A percentile compares a stretch with the other conserved stretches of the same genome.
Conservation (phyloP, 2,113 vertebrate genomes). For the Dasyornis broadbenti region DNA sequence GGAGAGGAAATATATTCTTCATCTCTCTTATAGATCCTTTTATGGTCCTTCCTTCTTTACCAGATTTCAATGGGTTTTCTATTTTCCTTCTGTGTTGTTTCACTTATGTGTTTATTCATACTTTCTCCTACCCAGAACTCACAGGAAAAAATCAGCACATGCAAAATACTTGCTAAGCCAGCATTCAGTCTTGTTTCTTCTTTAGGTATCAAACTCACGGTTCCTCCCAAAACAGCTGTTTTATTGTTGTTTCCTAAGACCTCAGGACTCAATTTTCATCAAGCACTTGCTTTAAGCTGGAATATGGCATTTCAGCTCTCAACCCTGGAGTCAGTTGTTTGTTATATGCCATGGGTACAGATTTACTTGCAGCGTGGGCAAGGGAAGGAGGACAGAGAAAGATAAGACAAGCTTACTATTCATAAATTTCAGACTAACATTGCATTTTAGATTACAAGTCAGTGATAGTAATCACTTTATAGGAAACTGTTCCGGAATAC, state of each 20-base stretch:
- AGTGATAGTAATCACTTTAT: background rate
- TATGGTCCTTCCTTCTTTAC: background rate
- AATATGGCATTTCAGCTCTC: background rate
- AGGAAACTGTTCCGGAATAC: conserved; percentile 5
- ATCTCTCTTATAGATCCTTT: background rate
- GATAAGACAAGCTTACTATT: conserved; percentile 1
- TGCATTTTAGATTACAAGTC: conserved; percentile 27
- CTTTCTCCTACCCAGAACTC: background rate
- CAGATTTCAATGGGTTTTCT: background rate
- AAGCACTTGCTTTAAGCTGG: background rate
- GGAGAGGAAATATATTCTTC: background rate
- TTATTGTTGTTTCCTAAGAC: background rate
- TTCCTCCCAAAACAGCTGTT: background rate
- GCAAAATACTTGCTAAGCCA: background rate
- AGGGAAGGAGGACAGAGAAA: background rate
- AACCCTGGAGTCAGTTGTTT: background rate
- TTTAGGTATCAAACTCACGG: background rate
- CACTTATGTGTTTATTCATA: background rate
- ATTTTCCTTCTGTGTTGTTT: background rate
- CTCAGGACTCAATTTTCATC: background rate
- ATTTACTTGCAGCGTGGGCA: background rate
- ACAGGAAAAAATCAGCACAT: background rate
- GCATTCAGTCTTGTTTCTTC: background rate
- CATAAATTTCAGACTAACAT: conserved; percentile 5
- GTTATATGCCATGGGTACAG: background rate